These are phyloP conservation scores for Arizona elegans DNA, from an alignment of 2,113 vertebrate genomes.

Conservation along the genomic window DNA sequence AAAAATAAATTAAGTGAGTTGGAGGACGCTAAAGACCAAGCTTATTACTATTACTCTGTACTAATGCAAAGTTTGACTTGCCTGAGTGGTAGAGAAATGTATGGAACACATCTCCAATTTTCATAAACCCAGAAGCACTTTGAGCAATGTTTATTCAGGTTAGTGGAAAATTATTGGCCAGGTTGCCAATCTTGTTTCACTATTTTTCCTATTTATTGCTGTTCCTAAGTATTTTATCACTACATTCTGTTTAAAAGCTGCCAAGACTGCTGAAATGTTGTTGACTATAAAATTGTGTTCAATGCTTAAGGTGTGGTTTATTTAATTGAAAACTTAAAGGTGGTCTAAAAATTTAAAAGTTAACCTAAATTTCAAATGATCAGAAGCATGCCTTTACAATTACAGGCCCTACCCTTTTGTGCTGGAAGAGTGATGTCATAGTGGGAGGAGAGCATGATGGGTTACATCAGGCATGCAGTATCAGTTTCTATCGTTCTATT, in stretches of 20 bases:
- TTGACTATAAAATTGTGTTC: neutral
- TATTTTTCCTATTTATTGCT: neutral
- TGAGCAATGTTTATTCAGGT: neutral
- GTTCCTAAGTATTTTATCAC: neutral
- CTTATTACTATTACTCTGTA: neutral
- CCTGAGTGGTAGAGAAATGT: neutral
- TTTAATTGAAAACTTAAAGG: neutral
- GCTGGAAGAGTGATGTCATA: neutral
- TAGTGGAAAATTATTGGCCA: neutral
- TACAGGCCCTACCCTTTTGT: neutral
- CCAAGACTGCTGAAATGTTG: neutral
- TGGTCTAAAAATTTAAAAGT: too few species aligned
- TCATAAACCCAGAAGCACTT: neutral
- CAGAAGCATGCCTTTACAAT: neutral
- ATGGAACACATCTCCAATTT: neutral
- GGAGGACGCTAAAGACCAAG: neutral
- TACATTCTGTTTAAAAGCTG: neutral
- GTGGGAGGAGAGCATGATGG: neutral
- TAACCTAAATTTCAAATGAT: neutral
- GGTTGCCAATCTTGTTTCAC: neutral
- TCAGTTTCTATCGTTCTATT: neutral
- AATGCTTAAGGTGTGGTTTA: neutral
- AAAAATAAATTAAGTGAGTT: neutral
- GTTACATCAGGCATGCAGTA: neutral
- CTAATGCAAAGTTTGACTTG: neutral